A percentile compares a stretch with the other conserved stretches of the same genome.
These are phyloP conservation scores for Epicauta chinensis DNA, from an alignment of 1,140 invertebrate species.

Conservation along the genomic window DNA sequence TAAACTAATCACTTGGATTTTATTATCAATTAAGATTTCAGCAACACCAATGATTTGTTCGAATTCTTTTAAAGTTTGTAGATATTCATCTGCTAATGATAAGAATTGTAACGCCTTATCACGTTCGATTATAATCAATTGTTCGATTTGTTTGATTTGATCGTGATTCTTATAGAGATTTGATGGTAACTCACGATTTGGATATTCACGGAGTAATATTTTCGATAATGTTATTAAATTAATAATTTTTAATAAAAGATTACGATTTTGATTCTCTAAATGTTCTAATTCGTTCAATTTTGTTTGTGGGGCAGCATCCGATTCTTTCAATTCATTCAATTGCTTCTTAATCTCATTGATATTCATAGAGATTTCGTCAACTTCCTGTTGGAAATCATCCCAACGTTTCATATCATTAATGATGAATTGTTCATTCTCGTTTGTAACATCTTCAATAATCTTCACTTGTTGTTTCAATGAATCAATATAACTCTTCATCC, in stretches of 20 bases:
- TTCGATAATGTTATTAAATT: conserved; percentile 50
- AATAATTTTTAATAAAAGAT: conserved; percentile 46
- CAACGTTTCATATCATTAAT: conserved; percentile 58
- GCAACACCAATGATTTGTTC: conserved; percentile 76
- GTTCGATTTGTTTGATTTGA: conserved; percentile 59
- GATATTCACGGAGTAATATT: conserved; percentile 55
- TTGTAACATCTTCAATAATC: conserved; percentile 54
- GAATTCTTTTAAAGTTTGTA: conserved; percentile 78
- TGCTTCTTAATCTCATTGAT: conserved; percentile 50
- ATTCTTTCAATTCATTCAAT: conserved; percentile 52
- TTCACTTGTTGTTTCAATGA: conserved; percentile 49
- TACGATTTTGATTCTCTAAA: conserved; percentile 54
- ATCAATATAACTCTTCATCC: conserved; percentile 46
- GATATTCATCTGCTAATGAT: conserved; percentile 74
- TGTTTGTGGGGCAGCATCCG: conserved; percentile 51
- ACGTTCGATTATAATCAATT: conserved; percentile 59
- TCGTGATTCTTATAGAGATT: conserved; percentile 59
- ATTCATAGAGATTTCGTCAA: conserved; percentile 48
- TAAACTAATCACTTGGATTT: conserved; percentile 64
- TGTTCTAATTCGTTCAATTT: conserved; percentile 61
- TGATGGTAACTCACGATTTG: conserved; percentile 57
- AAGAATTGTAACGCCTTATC: conserved; percentile 66
- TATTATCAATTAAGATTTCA: conserved; percentile 66
- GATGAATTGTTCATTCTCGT: conserved; percentile 53
- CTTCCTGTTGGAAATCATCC: conserved; percentile 59